Evolutionary conservation across 2,888 invertebrate genomes (phyloP), one percentile per base, ranked within the genome.

Genomic region (Sarcophaga caerulescens): DNA sequence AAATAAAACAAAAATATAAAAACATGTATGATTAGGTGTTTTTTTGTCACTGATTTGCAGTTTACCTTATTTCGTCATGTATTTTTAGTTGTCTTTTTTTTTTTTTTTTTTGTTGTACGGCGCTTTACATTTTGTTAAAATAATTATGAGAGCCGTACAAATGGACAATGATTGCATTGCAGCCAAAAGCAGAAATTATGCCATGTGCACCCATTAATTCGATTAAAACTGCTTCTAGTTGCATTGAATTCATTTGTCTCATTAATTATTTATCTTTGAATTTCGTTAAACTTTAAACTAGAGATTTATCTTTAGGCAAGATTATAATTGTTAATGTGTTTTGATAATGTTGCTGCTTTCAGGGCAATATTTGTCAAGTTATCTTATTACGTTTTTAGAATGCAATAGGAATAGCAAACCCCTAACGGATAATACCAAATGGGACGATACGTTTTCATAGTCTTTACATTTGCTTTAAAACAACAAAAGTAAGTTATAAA

Each of bases 161-260:
- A 45, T 4, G 17, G 17, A 35, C 17, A 10, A 19, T 44, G 19
- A 17, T 44, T 19, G 35, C 8, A 19, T 44, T 66, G 19, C 17
- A 45, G 44, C 66, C 66, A 44, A 45, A 17, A 14, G 52, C 19
- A 66, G 19, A 45, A 66, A 19, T 66, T 19, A 75, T 52, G 52
- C 25, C 74, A 65, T 75, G 63, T 65, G 23, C 63, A 75, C 47
- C 74, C 35, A 75, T 75, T 63, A 4, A 25, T 63, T 69, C 10
- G 4, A 52, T 63, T 23, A 19, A 23, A 60, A 19, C 25, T 65
- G 35, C n/a, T 35, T 17, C 65, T 44, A n/a, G 1, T 21, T 52
- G 8, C 17, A 17, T 52, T 14, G 17, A 52, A 14, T 52, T 52
- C 5, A 17, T 12, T 4, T 17, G 52, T 17, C 14, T 52, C 17